These are phyloP conservation scores for Margaritifera margaritifera DNA, from an alignment of 2,888 invertebrate species.

Conservation along the genomic window DNA sequence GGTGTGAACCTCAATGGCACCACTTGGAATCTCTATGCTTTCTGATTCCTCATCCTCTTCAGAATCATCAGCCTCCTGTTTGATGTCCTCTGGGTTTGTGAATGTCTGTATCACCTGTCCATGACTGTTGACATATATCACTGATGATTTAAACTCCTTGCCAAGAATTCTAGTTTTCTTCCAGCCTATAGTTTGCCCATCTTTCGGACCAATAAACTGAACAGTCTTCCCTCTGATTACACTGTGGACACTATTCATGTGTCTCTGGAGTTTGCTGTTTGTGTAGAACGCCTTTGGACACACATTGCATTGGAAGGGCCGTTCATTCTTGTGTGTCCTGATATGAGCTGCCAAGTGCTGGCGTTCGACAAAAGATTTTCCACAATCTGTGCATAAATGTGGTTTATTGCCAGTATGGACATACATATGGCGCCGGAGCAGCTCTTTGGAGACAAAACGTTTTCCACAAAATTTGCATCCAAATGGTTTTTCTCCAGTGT, in stretches of 20 bases:
- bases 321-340: conserved; percentile 32
- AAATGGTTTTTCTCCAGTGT: conserved; percentile 35
- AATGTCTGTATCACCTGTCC: background rate
- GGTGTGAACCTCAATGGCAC: conserved; percentile 21
- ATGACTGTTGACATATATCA: background rate
- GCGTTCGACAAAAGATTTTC: conserved; percentile 31
- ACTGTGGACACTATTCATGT: conserved; percentile 32
- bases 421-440: conserved; percentile 33
- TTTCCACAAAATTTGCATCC: conserved; percentile 30
- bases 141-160: conserved; percentile 7
- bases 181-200: conserved; percentile 30
- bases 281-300: conserved; percentile 37
- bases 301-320: conserved; percentile 30
- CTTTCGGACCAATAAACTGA: conserved; percentile 28
- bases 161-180: conserved; percentile 17
- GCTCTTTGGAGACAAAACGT: conserved; percentile 30
- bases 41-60: background rate
- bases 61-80: background rate
- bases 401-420: conserved; percentile 29
- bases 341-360: conserved; percentile 27
- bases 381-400: conserved; percentile 27
- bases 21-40: background rate
- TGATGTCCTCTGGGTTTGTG: background rate
- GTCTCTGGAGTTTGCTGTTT: conserved; percentile 27
- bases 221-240: conserved; percentile 7